A percentile compares a stretch with the other conserved stretches of the same genome.
Conservation (phyloP, 2,113 vertebrate species). For the Holacanthus passer region DNA sequence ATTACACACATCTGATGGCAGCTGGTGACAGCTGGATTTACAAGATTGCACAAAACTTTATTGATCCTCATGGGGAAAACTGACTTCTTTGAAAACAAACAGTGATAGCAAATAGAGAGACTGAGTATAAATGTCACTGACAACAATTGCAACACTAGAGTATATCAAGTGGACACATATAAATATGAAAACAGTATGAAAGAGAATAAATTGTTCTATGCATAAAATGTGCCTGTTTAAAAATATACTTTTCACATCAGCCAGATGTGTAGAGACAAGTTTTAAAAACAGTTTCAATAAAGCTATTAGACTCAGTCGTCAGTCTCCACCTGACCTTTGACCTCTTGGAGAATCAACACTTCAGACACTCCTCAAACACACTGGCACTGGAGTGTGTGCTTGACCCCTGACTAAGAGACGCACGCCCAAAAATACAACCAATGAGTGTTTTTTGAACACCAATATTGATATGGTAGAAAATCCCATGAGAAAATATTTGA, state of each 20-base stretch:
- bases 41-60: slow-evolving; percentile 2
- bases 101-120: not conserved
- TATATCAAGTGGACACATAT: not conserved
- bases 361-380: slow-evolving; percentile 55
- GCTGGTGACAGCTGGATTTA: not conserved
- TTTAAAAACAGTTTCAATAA: slow-evolving; percentile 13
- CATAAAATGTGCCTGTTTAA: not conserved
- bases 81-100: slow-evolving; percentile 16
- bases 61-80: not conserved
- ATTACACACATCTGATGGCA: not conserved
- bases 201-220: not conserved
- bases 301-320: slow-evolving; percentile 16
- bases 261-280: not conserved
- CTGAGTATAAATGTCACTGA: not conserved
- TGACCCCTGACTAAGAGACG: slow-evolving; percentile 49
- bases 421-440: slow-evolving; percentile 3
- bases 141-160: not conserved
- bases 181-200: too few species aligned
- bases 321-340: slow-evolving; percentile 62
- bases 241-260: not conserved
- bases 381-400: slow-evolving; percentile 50
- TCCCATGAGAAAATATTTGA: too few species aligned
- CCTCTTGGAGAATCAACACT: slow-evolving; percentile 60
- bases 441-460: not conserved
- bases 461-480: not conserved